Conservation (phyloP, 2,113 vertebrate genomes). For the Turdus rufiventris region DNA sequence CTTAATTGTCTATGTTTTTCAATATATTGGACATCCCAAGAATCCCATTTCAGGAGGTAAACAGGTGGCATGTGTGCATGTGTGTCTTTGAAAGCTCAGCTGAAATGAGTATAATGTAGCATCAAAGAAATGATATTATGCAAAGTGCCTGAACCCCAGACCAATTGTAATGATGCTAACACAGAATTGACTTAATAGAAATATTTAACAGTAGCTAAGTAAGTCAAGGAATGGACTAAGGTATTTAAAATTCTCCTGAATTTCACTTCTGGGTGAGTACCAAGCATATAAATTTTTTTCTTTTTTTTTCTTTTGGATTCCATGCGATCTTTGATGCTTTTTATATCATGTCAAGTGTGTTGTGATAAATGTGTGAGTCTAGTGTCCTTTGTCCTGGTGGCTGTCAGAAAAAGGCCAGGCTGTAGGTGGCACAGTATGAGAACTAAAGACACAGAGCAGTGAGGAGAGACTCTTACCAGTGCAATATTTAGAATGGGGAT, state of each 20-base stretch:
- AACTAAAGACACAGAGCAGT: neutral
- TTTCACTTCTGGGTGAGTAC: neutral
- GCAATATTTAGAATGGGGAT: neutral
- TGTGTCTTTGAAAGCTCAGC: neutral
- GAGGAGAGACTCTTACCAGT: neutral
- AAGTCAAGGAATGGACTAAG: neutral
- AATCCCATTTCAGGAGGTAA: neutral
- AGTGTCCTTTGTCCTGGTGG: neutral
- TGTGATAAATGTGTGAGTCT: neutral
- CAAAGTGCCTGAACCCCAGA: neutral
- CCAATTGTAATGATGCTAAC: neutral
- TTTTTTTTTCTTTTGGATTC: rapidly evolving
- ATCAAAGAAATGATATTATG: neutral
- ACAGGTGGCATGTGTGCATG: neutral
- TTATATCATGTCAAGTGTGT: neutral
- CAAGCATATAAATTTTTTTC: neutral
- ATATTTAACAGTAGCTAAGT: neutral
- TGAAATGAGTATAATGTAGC: neutral
- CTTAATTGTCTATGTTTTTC: neutral
- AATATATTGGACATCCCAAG: neutral
- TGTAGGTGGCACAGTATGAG: neutral
- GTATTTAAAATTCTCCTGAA: neutral
- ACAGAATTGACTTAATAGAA: neutral
- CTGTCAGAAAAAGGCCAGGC: neutral
- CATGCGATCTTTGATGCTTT: neutral